Evolutionary conservation across 2,797 vertebrate genomes (phyloP), one percentile per base, ranked within the genome.

Genomic region (Prionace glauca): DNA sequence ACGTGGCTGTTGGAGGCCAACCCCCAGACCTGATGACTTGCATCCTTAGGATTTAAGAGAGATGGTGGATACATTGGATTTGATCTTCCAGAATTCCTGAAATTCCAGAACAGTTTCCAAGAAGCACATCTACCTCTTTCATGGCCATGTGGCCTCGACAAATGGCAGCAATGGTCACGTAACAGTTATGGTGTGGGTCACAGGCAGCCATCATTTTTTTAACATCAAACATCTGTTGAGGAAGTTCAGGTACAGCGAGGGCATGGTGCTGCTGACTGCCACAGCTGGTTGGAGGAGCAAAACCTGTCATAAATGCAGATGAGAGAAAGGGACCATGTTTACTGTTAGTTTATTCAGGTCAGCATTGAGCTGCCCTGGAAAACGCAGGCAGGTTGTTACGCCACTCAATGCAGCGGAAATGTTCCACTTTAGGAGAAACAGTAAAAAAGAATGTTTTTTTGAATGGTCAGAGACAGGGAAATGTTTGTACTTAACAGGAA

Each of bases 171-270:
- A 97, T 97, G 0, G 97, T 98, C 41, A 97, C 96, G 94, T 98
- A 98, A 96, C 97, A 97, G 29, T 97, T 97, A 0, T 98, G 97
- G 32, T 97, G 97, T 0, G 97, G 97, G 96, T 98, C 97, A 0
- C 97, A 98, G 60, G 97, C 97, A 0, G 97, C 97, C 97, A 97
- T 98, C 97, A 97, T 98, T 96, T 98, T 98, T 96, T 98, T 95
- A 18, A 90, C 67, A 20, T 95, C 91, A 65, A 95, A 95, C 95
- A 95, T 95, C 69, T 95, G 95, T 29, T 95, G 91, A 7, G 95
- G 81, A 50, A 95, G 95, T 65, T 95, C 95, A 65, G 95, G 95
- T 67, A 95, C 95, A 32, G 95, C 36, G 95, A 95, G 95, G 2
- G 95, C 95, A 79, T 65, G 95, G 91, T 95, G 95, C 67, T 95